Base-by-base conservation (phyloP, 1,140 invertebrate species). In the Temnothorax curvispinosus region DNA sequence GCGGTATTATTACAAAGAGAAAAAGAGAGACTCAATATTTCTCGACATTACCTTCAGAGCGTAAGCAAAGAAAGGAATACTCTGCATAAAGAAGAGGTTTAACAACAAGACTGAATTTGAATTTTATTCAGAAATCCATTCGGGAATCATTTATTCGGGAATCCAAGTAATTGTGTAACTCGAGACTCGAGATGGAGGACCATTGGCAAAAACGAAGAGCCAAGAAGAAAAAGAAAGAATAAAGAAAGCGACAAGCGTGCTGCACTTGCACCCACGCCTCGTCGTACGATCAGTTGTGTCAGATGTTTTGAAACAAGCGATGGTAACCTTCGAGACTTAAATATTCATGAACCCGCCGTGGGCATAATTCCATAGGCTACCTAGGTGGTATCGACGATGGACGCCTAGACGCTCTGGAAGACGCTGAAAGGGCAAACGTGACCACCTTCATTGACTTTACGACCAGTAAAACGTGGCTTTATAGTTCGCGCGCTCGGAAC, bases 371-470 rank as follows among this genome's bases (percentile, higher is more conserved):
- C 38, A 89, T 89, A 78, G 86, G 87, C 75, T 86, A 86, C 78
- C 76, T 89, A 87, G 87, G 87, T 82, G 85, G 86, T 87, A 90
- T 89, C 89, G 89, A 87, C 80, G 87, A 92, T 87, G 87, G 88
- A 65, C 77, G 88, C 88, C 87, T 89, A 92, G 92, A 93, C 92
- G 78, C 76, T 56, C 87, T 86, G 88, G 85, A 92, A 94, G 90
- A 92, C 91, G 91, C 47, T 85, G 89, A 88, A 93, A 92, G 93
- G 92, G 93, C 92, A 92, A 93, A 94, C 93, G 94, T 93, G 93
- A 94, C 94, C 92, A 89, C 92, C 94, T 94, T 93, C 92, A 93
- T 94, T 93, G 93, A 91, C 92, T 95, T 95, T 95, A 95, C 92
- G 94, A 94, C 27, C 94, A 91, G 90, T 94, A 93, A 94, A 94